Evolutionary conservation across 2,113 vertebrate species (phyloP).

Genomic region (Aphyosemion australe): DNA sequence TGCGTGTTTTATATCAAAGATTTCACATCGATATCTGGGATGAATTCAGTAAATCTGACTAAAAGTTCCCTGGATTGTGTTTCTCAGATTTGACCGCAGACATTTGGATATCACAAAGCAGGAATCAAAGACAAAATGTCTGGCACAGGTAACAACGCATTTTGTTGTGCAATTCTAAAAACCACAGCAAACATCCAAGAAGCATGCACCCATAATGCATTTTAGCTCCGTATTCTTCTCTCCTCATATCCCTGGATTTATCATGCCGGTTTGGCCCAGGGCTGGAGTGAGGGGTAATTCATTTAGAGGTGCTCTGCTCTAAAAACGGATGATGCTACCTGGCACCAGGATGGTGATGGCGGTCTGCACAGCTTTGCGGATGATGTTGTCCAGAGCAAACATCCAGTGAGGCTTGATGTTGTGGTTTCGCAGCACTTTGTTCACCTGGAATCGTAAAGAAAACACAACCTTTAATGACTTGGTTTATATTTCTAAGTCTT

Average conservation of each 20-base stretch:
- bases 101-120: background rate
- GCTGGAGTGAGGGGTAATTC: background rate
- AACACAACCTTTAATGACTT: background rate
- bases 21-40: too few species aligned
- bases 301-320: constrained; percentile 11
- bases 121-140: too few species aligned
- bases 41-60: too few species aligned
- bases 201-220: too few species aligned
- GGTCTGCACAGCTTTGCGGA: constrained; percentile 96
- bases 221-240: too few species aligned
- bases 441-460: constrained; percentile 82
- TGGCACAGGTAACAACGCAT: too few species aligned
- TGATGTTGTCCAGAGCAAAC: constrained; percentile 98
- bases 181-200: too few species aligned
- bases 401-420: constrained; percentile 99
- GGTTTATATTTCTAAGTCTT: background rate
- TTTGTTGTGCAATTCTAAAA: too few species aligned
- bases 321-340: constrained; percentile 76
- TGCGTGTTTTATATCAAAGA: too few species aligned
- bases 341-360: constrained; percentile 97
- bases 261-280: background rate
- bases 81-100: constrained; percentile 10
- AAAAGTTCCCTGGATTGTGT: background rate
- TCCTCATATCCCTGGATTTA: background rate
- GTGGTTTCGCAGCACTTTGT: constrained; percentile 97